phyloP scores from a whole-genome alignment of 2,888 invertebrate genomes.

The Trissolcus japonicus region DNA sequence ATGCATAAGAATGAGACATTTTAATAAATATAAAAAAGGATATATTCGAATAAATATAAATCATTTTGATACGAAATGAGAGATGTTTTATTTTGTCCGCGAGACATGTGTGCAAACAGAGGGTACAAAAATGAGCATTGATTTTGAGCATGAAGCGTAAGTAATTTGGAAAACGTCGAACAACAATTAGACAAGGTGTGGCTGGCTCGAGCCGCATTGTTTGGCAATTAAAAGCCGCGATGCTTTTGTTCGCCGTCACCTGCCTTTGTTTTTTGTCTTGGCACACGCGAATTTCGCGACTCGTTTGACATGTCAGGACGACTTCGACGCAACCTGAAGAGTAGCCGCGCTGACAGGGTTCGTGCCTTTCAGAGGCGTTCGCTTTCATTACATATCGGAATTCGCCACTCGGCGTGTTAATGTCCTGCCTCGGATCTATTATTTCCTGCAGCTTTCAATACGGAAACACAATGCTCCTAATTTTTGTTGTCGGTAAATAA shows the following conservation, averaged over 20 bases:
- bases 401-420: conserved; percentile 55
- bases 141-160: conserved; percentile 55
- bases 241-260: conserved; percentile 69
- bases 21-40: too few relatives aligned
- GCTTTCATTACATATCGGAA: conserved; percentile 39
- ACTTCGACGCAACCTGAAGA: conserved; percentile 52
- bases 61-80: conserved; percentile 17
- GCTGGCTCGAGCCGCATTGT: conserved; percentile 68
- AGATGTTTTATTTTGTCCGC: conserved; percentile 11
- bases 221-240: conserved; percentile 73
- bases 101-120: conserved; percentile 52
- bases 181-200: conserved; percentile 69
- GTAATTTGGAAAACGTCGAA: conserved; percentile 51
- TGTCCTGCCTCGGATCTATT: conserved; percentile 48
- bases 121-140: conserved; percentile 51
- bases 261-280: conserved; percentile 69
- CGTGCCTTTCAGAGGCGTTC: conserved; percentile 50
- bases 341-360: conserved; percentile 52
- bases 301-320: conserved; percentile 68
- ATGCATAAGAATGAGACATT: too few relatives aligned
- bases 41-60: neutral
- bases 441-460: conserved; percentile 54
- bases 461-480: conserved; percentile 40
- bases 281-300: conserved; percentile 69
- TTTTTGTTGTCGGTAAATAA: conserved; percentile 49